Conservation (phyloP, 2,888 invertebrate genomes). For the Liopterus haemorrhoidalis region DNA sequence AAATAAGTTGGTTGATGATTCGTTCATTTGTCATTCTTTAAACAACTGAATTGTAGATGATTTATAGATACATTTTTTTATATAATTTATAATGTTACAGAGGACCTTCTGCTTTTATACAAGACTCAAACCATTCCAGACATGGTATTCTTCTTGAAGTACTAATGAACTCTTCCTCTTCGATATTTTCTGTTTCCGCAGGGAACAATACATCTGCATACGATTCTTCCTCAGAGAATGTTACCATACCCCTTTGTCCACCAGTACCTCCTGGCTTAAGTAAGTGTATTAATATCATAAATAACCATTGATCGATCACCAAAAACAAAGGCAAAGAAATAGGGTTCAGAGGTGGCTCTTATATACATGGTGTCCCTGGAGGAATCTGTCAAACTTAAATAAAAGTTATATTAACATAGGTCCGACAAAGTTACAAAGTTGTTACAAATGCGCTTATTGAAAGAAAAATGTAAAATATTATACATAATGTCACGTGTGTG, state of each 20-base stretch:
- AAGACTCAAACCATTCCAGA: slow-evolving; percentile 7
- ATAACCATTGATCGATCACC: too few relatives aligned
- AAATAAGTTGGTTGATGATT: too few relatives aligned
- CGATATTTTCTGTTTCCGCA: slow-evolving; percentile 43
- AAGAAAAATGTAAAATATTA: too few relatives aligned
- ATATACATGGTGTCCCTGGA: too few relatives aligned
- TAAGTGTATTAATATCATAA: slow-evolving; percentile 45
- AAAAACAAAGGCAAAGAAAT: too few relatives aligned
- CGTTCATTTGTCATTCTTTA: neutral
- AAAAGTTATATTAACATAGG: too few relatives aligned
- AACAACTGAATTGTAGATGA: neutral
- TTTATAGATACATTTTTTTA: neutral
- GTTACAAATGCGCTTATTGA: too few relatives aligned
- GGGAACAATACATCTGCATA: slow-evolving; percentile 36
- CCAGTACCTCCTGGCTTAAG: slow-evolving; percentile 59
- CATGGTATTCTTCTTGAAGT: slow-evolving; percentile 13
- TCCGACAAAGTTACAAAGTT: too few relatives aligned
- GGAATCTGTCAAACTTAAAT: too few relatives aligned
- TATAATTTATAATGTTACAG: slow-evolving; percentile 11
- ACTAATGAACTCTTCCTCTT: slow-evolving; percentile 10
- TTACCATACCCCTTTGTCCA: slow-evolving; percentile 50
- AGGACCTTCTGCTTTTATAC: slow-evolving; percentile 9
- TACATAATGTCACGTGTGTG: too few relatives aligned
- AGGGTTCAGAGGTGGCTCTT: too few relatives aligned
- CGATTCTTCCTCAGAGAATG: slow-evolving; percentile 15